Evolutionary conservation across 2,113 vertebrate species (phyloP), one percentile per base, ranked within the genome.

Genomic region (Erpornis zantholeuca): DNA sequence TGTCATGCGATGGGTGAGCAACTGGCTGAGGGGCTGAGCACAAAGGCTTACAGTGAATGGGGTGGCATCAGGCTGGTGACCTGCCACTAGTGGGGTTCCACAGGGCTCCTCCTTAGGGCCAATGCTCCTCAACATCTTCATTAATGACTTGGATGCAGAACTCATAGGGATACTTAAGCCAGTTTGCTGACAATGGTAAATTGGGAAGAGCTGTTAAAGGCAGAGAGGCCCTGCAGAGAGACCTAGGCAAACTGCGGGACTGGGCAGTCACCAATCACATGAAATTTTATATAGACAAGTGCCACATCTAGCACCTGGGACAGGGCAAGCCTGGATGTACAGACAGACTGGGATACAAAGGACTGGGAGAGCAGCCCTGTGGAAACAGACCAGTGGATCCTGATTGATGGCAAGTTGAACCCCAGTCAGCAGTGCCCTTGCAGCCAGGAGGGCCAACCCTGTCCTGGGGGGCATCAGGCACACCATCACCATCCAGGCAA

Each of bases 321-420:
- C 29, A 56, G 10, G 42, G 35, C 60, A 57, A 57, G 20, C 29
- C 42, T 49, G 59, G 49, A n/a, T 29, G 15, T 49, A 29, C 4
- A 2, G 16, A 66, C 29, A 85, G 42, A 75, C 19, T 0, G 0
- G 24, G 50, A 49, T 54, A 49, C 16, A 35, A 85, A 50, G 49
- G 20, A 20, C 10, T 50, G 42, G 35, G 52, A 49, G 35, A 75
- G 24, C 20, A n/a, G 24, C 12, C 11, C 29, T 11, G 2, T 49
- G 35, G 42, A 66, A 65, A 40, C 2, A 3, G 24, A 49, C 12
- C 29, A 13, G 0, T 5, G 24, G 10, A 12, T 15, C 10, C 19
- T 24, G 40, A 24, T 19, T 0, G 0, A 2, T 23, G 23, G 28
- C n/a, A 56, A 56, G 23, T 0, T 47, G 40, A 23, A 38, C 29